Evolutionary conservation across 2,113 vertebrate species (phyloP).

Genomic region (Tor tambroides): DNA sequence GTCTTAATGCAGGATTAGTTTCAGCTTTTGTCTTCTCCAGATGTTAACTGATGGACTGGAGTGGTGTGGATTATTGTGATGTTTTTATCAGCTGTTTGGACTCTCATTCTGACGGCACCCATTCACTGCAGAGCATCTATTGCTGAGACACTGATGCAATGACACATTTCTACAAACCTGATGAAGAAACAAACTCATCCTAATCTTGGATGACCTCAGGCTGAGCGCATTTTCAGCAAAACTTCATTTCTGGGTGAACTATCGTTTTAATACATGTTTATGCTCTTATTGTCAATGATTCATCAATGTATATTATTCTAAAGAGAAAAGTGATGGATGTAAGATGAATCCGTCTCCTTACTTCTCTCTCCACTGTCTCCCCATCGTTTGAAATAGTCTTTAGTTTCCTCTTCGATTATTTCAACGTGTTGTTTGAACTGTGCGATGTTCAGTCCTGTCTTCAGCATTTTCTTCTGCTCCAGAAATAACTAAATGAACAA

Average conservation of each 20-base stretch:
- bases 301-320: background rate
- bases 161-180: background rate
- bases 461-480: slow-evolving; percentile 99
- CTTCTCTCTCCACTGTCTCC: slow-evolving; percentile 90
- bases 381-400: slow-evolving; percentile 91
- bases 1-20: no score
- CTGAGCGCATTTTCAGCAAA: no score
- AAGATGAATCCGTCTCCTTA: slow-evolving; percentile 66
- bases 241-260: no score
- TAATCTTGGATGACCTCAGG: no score
- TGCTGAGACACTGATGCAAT: background rate
- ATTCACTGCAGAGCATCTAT: background rate
- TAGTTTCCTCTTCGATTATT: slow-evolving; percentile 92
- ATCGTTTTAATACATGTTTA: background rate
- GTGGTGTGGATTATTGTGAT: no score
- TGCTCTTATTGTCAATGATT: background rate
- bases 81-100: no score
- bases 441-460: slow-evolving; percentile 91
- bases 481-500: slow-evolving; percentile 83
- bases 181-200: no score
- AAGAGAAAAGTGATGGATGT: background rate
- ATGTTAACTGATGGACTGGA: no score
- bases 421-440: slow-evolving; percentile 87
- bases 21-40: no score
- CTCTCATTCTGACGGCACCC: background rate